These are phyloP conservation scores for Vireo griseus DNA, from an alignment of 2,797 vertebrate species.

Conservation along the genomic window DNA sequence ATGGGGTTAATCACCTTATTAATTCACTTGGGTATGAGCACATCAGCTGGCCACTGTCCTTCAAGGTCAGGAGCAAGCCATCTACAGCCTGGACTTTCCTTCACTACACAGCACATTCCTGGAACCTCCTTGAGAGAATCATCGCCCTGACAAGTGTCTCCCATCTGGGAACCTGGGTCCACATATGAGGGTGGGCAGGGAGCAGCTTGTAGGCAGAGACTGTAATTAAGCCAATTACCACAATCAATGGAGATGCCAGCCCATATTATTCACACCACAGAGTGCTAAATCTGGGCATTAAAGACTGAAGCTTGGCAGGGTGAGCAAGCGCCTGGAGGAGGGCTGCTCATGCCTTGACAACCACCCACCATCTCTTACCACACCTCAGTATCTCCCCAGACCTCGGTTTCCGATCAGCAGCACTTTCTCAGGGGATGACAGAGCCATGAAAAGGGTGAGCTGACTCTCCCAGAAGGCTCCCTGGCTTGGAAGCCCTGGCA, in stretches of 20 bases:
- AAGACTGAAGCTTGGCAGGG: not conserved
- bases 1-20: not conserved
- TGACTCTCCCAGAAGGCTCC: not conserved
- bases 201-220: not conserved
- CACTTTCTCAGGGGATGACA: not conserved
- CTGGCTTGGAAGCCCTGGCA: not conserved
- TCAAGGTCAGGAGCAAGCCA: not conserved
- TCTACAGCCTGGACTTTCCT: not conserved
- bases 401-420: not conserved
- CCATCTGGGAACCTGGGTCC: not conserved
- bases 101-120: not conserved
- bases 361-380: not conserved
- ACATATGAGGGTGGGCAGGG: not conserved
- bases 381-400: not conserved
- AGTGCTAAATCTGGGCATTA: not conserved
- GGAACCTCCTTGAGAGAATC: not conserved
- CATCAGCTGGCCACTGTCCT: not conserved
- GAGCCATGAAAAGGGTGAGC: not conserved
- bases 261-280: not conserved
- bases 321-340: not conserved
- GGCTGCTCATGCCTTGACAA: not conserved
- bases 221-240: slow-evolving; percentile 22
- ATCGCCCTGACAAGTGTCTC: not conserved
- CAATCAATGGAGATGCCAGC: slow-evolving; percentile 1
- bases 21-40: not conserved